A percentile compares a stretch with the other conserved stretches of the same genome.
Conservation (phyloP, 2,888 invertebrate species). For the Empis livida region DNA sequence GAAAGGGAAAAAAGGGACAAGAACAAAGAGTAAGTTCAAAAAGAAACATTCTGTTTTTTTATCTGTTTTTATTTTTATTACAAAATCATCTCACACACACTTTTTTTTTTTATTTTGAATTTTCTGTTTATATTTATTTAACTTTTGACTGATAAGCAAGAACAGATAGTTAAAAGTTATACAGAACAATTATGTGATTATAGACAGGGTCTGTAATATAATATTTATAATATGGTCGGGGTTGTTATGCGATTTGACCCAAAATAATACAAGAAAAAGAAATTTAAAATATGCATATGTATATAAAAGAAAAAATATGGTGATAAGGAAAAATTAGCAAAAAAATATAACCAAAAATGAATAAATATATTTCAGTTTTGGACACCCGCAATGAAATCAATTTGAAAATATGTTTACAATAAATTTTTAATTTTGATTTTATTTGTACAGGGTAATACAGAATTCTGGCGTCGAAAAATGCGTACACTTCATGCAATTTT, state of each 20-base stretch:
- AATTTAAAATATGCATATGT: neutral
- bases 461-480: constrained; percentile 78
- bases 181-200: too few species aligned
- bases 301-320: too few species aligned
- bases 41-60: too few species aligned
- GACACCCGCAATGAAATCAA: neutral
- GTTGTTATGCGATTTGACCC: neutral
- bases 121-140: too few species aligned
- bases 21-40: constrained; percentile 15
- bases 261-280: neutral
- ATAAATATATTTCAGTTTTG: neutral
- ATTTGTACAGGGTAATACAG: constrained; percentile 34
- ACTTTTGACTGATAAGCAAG: too few species aligned
- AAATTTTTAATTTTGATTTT: constrained; percentile 8
- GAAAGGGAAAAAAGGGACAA: constrained; percentile 15
- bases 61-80: too few species aligned
- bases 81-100: too few species aligned
- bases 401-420: neutral
- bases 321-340: constrained; percentile 18
- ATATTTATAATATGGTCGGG: neutral
- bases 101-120: too few species aligned
- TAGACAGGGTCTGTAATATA: too few species aligned
- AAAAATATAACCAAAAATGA: neutral
- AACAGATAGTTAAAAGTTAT: too few species aligned
- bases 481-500: constrained; percentile 69